Conservation (phyloP, 1,140 invertebrate species). For the Magallana ariakensis region DNA sequence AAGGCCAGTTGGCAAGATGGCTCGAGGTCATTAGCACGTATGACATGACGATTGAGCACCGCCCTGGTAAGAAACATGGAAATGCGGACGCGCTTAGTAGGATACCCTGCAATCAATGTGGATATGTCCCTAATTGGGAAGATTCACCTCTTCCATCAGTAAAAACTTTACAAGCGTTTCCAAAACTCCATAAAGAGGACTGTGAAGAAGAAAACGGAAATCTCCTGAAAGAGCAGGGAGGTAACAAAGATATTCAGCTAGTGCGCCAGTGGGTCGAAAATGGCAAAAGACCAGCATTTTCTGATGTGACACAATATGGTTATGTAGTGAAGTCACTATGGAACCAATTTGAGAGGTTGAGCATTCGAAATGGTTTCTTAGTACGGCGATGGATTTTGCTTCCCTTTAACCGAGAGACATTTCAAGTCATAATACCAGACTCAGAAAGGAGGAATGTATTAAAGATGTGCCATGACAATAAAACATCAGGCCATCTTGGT, state of each 20-base stretch:
- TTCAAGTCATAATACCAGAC: slow-evolving; percentile 67
- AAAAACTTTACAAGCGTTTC: background rate
- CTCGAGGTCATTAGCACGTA: slow-evolving; percentile 11
- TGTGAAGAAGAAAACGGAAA: background rate
- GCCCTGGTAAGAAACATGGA: slow-evolving; percentile 4
- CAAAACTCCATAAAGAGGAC: background rate
- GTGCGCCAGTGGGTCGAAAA: slow-evolving; percentile 4
- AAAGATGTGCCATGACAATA: background rate
- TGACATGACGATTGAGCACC: slow-evolving; percentile 24
- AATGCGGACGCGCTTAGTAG: slow-evolving; percentile 21
- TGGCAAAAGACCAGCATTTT: background rate
- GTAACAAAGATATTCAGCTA: background rate
- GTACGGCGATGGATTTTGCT: slow-evolving; percentile 48
- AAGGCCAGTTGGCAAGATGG: slow-evolving; percentile 38
- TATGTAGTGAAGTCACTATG: slow-evolving; percentile 40
- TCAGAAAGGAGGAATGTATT: slow-evolving; percentile 3
- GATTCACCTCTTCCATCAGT: background rate
- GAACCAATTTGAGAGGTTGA: slow-evolving; percentile 28
- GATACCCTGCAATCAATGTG: slow-evolving; percentile 26
- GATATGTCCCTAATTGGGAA: background rate
- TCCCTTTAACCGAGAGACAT: slow-evolving; percentile 75
- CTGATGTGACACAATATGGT: background rate
- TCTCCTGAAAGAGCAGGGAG: background rate
- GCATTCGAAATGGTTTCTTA: background rate
- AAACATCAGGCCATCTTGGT: slow-evolving; percentile 32